Conservation (phyloP, 2,888 invertebrate species). For the Dryadula phaetusa region DNA sequence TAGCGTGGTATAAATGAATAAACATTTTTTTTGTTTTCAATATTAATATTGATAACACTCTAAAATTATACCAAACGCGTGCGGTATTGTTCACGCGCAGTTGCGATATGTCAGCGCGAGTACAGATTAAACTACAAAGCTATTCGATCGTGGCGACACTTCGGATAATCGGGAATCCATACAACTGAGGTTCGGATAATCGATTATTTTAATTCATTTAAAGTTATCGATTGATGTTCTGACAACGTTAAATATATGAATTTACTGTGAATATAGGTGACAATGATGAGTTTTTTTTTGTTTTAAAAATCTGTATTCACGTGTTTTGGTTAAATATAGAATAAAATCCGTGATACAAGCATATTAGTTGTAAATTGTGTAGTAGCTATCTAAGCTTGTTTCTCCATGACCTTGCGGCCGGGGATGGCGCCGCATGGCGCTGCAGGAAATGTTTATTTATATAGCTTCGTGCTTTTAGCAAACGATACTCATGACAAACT, state of each 20-base stretch:
- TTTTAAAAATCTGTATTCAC: background rate
- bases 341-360: background rate
- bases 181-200: slow-evolving; percentile 29
- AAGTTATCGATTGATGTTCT: background rate
- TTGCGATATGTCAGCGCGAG: slow-evolving; percentile 12
- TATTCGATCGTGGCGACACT: slow-evolving; percentile 10
- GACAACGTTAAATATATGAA: background rate
- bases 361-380: background rate
- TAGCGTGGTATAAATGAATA: too few relatives aligned
- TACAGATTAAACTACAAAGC: slow-evolving; percentile 6
- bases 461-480: slow-evolving; percentile 2
- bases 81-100: background rate
- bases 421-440: slow-evolving; percentile 30
- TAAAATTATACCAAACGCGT: slow-evolving; percentile 22
- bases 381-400: background rate
- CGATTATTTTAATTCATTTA: slow-evolving; percentile 18
- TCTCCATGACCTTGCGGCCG: slow-evolving; percentile 11
- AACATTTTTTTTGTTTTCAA: too few relatives aligned
- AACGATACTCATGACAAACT: slow-evolving; percentile 21
- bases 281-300: background rate
- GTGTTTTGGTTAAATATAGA: background rate
- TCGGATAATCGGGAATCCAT: slow-evolving; percentile 22
- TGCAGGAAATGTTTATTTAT: slow-evolving; percentile 29
- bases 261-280: too few relatives aligned
- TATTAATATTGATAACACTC: too few relatives aligned